Conservation (phyloP, 2,888 invertebrate genomes). For the Pristionchus arcanus region DNA sequence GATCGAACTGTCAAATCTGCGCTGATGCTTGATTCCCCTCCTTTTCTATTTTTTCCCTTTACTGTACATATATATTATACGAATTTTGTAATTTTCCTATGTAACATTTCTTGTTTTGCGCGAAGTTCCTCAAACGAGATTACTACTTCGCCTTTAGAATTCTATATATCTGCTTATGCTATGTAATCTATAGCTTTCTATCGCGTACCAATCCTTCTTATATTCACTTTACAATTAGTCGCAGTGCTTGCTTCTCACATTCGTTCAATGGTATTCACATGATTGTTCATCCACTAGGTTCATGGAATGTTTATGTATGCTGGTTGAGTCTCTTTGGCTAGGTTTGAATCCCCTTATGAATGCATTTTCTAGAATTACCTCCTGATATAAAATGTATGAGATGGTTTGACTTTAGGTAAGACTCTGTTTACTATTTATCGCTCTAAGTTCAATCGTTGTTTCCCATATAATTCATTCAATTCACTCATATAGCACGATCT, state of each 20-base stretch:
- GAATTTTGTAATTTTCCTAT: conserved; percentile 27
- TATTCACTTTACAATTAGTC: conserved; percentile 43
- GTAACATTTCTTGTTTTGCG: conserved; percentile 45
- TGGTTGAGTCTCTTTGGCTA: conserved; percentile 52
- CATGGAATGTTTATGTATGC: conserved; percentile 47
- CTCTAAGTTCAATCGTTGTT: conserved; percentile 43
- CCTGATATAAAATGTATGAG: conserved; percentile 40
- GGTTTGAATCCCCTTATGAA: conserved; percentile 50
- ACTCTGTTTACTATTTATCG: conserved; percentile 46
- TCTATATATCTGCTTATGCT: conserved; percentile 48
- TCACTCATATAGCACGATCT: conserved; percentile 26
- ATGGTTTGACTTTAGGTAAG: conserved; percentile 48
- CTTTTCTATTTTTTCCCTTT: neutral
- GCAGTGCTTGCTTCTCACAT: neutral
- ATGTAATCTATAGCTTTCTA: conserved; percentile 27
- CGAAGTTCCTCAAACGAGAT: conserved; percentile 33
- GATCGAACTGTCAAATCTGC: conserved; percentile 58
- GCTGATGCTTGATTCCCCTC: conserved; percentile 22
- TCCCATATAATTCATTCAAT: conserved; percentile 24
- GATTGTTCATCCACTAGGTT: conserved; percentile 29
- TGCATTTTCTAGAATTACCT: conserved; percentile 47
- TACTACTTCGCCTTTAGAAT: conserved; percentile 32
- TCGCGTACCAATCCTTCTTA: conserved; percentile 14
- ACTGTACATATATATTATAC: conserved; percentile 26
- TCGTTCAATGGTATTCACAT: neutral